These are phyloP conservation scores for Stegodyphus dumicola DNA, from an alignment of 1,140 invertebrate species.

Conservation along the genomic window DNA sequence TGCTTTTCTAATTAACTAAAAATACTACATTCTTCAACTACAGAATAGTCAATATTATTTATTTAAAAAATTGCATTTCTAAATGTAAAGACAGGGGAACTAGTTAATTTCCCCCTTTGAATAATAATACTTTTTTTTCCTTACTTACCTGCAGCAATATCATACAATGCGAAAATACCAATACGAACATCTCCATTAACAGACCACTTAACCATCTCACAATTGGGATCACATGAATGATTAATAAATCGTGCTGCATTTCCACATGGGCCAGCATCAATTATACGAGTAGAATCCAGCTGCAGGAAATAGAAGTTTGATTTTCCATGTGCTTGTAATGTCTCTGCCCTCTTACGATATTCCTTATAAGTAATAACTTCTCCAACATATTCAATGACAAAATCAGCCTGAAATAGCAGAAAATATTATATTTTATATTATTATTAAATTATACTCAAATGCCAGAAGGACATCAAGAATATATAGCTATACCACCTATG, in stretches of 20 bases:
- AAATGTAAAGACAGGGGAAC: too few relatives aligned
- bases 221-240: constrained; percentile 95
- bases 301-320: constrained; percentile 96
- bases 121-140: too few relatives aligned
- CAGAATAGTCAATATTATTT: too few relatives aligned
- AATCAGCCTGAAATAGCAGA: constrained; percentile 74
- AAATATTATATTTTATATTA: too few relatives aligned
- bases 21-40: too few relatives aligned
- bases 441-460: too few relatives aligned
- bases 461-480: too few relatives aligned
- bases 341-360: constrained; percentile 80
- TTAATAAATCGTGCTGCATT: constrained; percentile 83
- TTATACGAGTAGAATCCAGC: constrained; percentile 87
- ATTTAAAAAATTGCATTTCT: too few relatives aligned
- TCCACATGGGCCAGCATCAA: constrained; percentile 95
- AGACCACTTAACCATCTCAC: constrained; percentile 93
- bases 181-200: constrained; percentile 91
- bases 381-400: constrained; percentile 96
- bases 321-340: constrained; percentile 84
- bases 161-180: constrained; percentile 84
- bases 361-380: constrained; percentile 94
- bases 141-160: constrained; percentile 69
- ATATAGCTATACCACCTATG: too few relatives aligned
- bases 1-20: too few relatives aligned
- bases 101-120: too few relatives aligned